Conservation (phyloP, 2,888 invertebrate species). For the Cataglyphis albicans region DNA sequence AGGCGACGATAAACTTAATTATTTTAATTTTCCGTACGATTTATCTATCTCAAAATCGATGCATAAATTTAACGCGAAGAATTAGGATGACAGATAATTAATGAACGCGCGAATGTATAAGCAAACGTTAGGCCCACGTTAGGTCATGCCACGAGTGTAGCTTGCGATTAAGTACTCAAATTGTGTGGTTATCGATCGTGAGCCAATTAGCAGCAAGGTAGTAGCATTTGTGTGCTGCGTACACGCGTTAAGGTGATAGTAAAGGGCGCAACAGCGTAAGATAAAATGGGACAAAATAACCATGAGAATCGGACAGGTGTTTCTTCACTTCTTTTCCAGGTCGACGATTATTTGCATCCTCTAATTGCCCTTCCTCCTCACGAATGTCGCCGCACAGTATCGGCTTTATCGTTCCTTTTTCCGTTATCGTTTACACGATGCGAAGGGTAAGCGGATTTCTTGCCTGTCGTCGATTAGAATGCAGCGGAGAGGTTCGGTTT, state of each 20-base stretch:
- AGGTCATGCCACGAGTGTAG: background rate
- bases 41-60: background rate
- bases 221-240: slow-evolving; percentile 10
- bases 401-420: background rate
- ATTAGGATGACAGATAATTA: background rate
- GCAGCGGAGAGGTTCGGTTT: background rate
- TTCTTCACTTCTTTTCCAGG: background rate
- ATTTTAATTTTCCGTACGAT: background rate
- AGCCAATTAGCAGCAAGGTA: slow-evolving; percentile 43
- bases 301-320: slow-evolving; percentile 9
- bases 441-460: slow-evolving; percentile 15
- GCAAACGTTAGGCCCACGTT: slow-evolving; percentile 18
- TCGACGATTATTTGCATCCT: slow-evolving; percentile 12
- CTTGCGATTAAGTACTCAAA: slow-evolving; percentile 9
- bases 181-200: slow-evolving; percentile 29
- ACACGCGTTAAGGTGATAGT: too few species aligned
- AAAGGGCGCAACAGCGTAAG: background rate
- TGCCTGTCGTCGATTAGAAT: slow-evolving; percentile 2
- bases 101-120: background rate
- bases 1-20: too few species aligned
- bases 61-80: background rate
- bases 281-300: background rate
- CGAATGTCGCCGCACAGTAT: background rate
- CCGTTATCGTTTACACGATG: background rate
- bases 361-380: slow-evolving; percentile 11